These are phyloP conservation scores for Microctonus hyperodae DNA, from an alignment of 2,888 invertebrate genomes.

Conservation along the genomic window DNA sequence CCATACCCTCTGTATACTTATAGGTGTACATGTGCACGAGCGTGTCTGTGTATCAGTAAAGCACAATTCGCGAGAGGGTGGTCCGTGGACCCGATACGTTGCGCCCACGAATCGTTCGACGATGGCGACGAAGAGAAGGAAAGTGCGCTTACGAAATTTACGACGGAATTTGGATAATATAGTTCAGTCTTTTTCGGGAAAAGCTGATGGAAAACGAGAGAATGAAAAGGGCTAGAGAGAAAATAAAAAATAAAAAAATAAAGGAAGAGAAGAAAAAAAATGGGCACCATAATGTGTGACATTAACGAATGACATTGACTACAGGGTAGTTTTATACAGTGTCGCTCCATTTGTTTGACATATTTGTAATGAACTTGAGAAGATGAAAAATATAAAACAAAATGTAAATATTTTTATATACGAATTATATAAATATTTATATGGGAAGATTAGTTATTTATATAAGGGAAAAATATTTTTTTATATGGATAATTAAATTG, in stretches of 20 bases:
- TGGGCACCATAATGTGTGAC: not conserved
- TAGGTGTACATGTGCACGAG: constrained; percentile 5
- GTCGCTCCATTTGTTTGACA: not conserved
- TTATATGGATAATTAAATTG: too few relatives aligned
- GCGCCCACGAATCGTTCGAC: constrained; percentile 21
- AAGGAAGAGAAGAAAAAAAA: not conserved
- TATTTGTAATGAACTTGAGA: not conserved
- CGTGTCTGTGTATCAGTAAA: not conserved
- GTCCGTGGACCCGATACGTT: constrained; percentile 13
- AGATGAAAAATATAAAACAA: not conserved
- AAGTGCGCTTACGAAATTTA: constrained; percentile 28
- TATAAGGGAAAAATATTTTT: too few relatives aligned
- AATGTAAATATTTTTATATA: too few relatives aligned
- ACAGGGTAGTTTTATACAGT: too few relatives aligned
- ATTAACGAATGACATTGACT: constrained; percentile 3
- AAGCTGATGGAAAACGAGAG: constrained; percentile 40
- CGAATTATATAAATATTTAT: too few relatives aligned
- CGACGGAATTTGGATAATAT: constrained; percentile 42
- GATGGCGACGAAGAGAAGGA: constrained; percentile 28
- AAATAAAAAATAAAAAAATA: not conserved
- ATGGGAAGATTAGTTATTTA: too few relatives aligned
- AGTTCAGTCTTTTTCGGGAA: constrained; percentile 26
- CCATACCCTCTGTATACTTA: constrained; percentile 1
- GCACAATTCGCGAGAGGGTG: constrained; percentile 1
- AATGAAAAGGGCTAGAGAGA: constrained; percentile 44